Evolutionary conservation across 2,113 vertebrate species (phyloP).

Genomic region (Thamnaconus septentrionalis): DNA sequence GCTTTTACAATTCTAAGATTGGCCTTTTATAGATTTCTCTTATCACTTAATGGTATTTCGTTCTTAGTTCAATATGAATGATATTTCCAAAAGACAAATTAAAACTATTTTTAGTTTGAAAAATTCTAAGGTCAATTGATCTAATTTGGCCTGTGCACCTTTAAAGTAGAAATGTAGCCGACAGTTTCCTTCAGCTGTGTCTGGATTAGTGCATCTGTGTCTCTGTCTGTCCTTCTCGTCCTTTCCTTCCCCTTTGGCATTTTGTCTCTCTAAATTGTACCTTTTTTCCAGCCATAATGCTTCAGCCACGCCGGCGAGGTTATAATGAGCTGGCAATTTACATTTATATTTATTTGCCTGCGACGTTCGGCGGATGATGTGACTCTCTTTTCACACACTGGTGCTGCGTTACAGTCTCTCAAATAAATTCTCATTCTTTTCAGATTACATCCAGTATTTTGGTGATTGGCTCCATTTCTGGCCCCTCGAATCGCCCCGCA

Average conservation of each 20-base stretch:
- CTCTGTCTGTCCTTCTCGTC: neutral
- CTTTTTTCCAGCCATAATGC: constrained; percentile 29
- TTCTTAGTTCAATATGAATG: no score
- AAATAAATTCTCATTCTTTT: neutral
- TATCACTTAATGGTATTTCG: no score
- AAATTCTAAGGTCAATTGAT: no score
- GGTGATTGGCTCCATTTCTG: neutral
- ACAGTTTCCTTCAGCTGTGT: constrained; percentile 20
- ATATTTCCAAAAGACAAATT: no score
- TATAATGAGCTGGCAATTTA: constrained; percentile 8
- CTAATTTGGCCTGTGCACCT: constrained; percentile 5
- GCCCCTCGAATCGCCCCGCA: constrained; percentile 1
- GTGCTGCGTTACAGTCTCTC: no score
- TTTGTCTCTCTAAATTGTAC: constrained; percentile 17
- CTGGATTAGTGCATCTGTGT: constrained; percentile 24
- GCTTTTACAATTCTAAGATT: no score
- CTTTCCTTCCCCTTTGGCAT: neutral
- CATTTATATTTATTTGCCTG: no score
- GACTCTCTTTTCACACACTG: neutral
- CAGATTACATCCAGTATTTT: constrained; percentile 7
- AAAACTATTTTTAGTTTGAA: no score
- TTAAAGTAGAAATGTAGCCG: constrained; percentile 2
- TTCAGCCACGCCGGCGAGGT: constrained; percentile 39
- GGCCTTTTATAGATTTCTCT: no score
- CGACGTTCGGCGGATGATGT: neutral